phyloP scores from a whole-genome alignment of 1,140 invertebrate species.

The Caligus rogercresseyi region DNA sequence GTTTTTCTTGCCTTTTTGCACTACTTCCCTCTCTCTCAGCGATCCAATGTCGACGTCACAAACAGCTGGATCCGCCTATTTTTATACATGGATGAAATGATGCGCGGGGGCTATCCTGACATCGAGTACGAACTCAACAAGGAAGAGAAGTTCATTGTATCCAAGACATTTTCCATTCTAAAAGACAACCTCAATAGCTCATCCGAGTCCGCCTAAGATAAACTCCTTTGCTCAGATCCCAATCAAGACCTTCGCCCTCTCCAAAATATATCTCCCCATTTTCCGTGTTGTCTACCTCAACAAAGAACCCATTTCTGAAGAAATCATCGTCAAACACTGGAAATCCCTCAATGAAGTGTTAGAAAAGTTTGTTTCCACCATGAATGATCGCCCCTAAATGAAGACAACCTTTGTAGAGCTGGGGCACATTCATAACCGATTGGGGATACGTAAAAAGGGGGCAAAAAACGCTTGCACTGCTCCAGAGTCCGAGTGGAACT shows the following conservation, averaged over 20 bases:
- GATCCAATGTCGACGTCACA: not conserved
- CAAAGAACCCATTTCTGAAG: not conserved
- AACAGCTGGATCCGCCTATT: not conserved
- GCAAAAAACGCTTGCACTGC: no score
- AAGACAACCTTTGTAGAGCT: not conserved
- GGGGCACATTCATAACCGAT: not conserved
- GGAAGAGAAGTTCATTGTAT: not conserved
- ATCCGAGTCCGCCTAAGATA: not conserved
- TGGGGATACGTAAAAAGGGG: not conserved
- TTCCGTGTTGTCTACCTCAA: not conserved
- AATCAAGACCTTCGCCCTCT: not conserved
- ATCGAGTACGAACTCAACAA: not conserved
- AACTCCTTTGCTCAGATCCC: not conserved
- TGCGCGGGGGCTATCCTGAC: not conserved
- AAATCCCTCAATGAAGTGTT: not conserved
- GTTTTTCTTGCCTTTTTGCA: not conserved
- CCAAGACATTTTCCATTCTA: not conserved
- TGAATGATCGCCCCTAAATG: not conserved
- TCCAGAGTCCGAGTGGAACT: not conserved
- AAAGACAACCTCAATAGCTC: not conserved
- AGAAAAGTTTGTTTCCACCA: not conserved
- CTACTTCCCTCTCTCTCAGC: not conserved
- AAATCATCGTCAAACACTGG: not conserved
- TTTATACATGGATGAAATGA: not conserved
- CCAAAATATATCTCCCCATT: not conserved